phyloP scores from a whole-genome alignment of 2,888 invertebrate genomes.

The Andrena chrysosceles region DNA sequence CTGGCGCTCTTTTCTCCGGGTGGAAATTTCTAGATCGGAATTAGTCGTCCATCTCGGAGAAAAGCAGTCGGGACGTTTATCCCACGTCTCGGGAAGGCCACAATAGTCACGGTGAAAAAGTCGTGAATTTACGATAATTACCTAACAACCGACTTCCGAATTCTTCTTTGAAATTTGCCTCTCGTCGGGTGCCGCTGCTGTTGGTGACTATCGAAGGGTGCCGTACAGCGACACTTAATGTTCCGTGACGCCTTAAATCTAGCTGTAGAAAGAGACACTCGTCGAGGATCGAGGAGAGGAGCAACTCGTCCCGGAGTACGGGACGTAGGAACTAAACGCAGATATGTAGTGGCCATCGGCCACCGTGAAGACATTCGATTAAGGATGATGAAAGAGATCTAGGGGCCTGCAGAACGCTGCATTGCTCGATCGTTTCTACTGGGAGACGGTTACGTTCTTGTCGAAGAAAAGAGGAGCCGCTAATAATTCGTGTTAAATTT shows the following conservation, averaged over 20 bases:
- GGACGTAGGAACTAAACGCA: constrained; percentile 17
- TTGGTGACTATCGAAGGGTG: constrained; percentile 41
- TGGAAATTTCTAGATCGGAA: neutral
- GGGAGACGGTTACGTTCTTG: constrained; percentile 35
- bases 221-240: constrained; percentile 61
- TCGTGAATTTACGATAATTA: constrained; percentile 57
- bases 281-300: constrained; percentile 17
- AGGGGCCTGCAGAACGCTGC: constrained; percentile 22
- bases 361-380: constrained; percentile 72
- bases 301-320: constrained; percentile 27
- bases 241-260: constrained; percentile 77
- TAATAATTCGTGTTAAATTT: neutral
- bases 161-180: constrained; percentile 51
- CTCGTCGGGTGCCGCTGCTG: constrained; percentile 18
- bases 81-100: neutral
- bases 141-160: constrained; percentile 35
- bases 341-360: constrained; percentile 49
- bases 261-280: constrained; percentile 34
- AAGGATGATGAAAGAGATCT: constrained; percentile 57
- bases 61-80: neutral
- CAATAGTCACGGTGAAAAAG: neutral
- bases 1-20: too few relatives aligned
- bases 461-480: neutral
- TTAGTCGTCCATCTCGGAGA: neutral
- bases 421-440: neutral